A percentile compares a stretch with the other conserved stretches of the same genome.
Evolutionary conservation across 2,888 invertebrate species (phyloP).

Genomic region (Aspidapion aeneum): DNA sequence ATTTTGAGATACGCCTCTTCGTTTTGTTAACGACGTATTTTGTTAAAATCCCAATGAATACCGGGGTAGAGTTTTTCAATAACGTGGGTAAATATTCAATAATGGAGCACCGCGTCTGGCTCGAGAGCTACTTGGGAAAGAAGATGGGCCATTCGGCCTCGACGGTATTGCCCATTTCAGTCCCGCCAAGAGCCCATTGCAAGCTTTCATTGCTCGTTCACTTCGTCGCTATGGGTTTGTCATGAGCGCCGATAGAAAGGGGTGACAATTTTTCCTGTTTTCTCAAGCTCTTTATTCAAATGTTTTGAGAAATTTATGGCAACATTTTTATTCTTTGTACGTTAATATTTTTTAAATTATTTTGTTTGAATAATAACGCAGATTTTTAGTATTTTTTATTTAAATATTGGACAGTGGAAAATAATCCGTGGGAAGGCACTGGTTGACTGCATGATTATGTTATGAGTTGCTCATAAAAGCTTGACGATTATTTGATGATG

Average conservation of each 20-base stretch:
- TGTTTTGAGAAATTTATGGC: constrained; percentile 31
- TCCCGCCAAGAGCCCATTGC: constrained; percentile 45
- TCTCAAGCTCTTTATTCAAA: constrained; percentile 36
- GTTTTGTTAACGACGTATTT: no score
- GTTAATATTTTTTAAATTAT: no score
- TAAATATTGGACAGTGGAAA: no score
- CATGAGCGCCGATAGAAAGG: constrained; percentile 38
- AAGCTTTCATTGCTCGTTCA: constrained; percentile 45
- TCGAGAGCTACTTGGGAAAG: constrained; percentile 42
- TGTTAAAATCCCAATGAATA: not conserved
- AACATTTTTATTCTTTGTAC: no score
- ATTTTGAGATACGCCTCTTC: no score
- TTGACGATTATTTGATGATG: constrained; percentile 42
- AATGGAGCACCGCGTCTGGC: constrained; percentile 44
- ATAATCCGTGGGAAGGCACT: constrained; percentile 9
- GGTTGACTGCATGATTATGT: constrained; percentile 39
- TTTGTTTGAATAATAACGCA: no score
- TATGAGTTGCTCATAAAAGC: constrained; percentile 45
- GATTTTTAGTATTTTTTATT: no score
- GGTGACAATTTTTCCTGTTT: constrained; percentile 19
- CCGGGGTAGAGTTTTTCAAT: constrained; percentile 41
- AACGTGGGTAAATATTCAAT: constrained; percentile 49
- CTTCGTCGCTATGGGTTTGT: constrained; percentile 41
- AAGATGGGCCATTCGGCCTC: constrained; percentile 45
- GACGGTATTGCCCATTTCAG: constrained; percentile 46